Evolutionary conservation across 1,140 invertebrate species (phyloP), one percentile per base, ranked within the genome.

Genomic region (Chrysomallon squamiferum): DNA sequence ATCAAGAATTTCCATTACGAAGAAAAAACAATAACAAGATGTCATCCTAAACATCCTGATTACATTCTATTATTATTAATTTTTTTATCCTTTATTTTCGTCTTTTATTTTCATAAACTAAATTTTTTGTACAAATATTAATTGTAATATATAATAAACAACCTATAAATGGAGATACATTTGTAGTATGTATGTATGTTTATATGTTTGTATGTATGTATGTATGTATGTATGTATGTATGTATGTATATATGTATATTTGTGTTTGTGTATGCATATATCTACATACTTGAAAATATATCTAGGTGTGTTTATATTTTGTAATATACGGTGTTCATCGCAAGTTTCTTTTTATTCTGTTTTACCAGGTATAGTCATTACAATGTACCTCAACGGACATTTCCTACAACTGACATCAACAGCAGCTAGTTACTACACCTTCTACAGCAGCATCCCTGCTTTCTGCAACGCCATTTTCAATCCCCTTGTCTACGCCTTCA

Each of bases 401-500:
- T 45, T 66, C n/a, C n/a, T 30, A 3, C 6, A 29, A n/a, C 29
- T 57, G 58, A 54, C 41, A 2, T 13, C 61, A n/a, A 43, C 20
- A 3, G 60, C 65, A 20, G 33, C 29, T 29, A 57, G 57, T 9
- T 47, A 2, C 22, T 29, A 61, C 2, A 32, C 67, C n/a, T 11
- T 64, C 1, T 72, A 72, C 62, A 33, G 43, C 56, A 63, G 54
- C 33, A 35, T 54, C 35, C 27, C 56, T 2, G 62, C 62, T 11
- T 73, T 62, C 30, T 22, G 61, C 35, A 72, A 69, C 62, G 65
- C 62, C 30, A n/a, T 69, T 15, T 27, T 68, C 38, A 75, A 70
- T 45, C 73, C 73, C 32, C 47, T 73, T 15, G 56, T 75, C 47
- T 75, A 75, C 59, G 71, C 70, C 38, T 62, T 73, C 62, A 72